Base-by-base conservation (phyloP, 2,113 vertebrate genomes). In the Xerus inauris region DNA sequence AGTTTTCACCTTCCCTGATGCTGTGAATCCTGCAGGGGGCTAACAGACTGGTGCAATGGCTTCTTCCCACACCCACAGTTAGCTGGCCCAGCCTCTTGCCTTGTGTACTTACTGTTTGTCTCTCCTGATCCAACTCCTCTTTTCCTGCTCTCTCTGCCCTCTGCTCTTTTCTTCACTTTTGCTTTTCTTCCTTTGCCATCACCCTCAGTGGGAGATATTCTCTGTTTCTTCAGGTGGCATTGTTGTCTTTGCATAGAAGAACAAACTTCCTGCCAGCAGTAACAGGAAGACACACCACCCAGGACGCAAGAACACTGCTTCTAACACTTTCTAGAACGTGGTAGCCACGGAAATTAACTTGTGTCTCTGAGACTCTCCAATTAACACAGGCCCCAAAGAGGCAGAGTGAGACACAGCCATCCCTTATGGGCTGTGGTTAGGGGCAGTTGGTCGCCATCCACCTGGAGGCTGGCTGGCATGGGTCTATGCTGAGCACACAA, bases 201-300 rank as follows among this genome's bases (percentile, higher is more conserved):
- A 81, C 7, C n/a, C n/a, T 84, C 47, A 13, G 20, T 59, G 40
- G 32, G 45, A 89, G 47, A 80, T 2, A 5, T 8, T 32, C 49
- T 79, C 32, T 45, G 35, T 67, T 28, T 90, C 69, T 91, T 94
- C 38, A 6, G 16, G 45, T 20, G 5, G 42, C 40, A 32, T 47
- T 54, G 35, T 42, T 71, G 19, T 71, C 81, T 90, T 32, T 28
- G 24, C 47, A 49, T 9, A 1, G 49, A 96, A 95, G 40, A 79
- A 30, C 49, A 51, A 26, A 91, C 47, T 73, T 94, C 16, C 67
- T 64, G 69, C 22, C 40, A 92, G 91, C 73, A 57, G 38, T 51
- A 88, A 64, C 72, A 94, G 85, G 77, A 96, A 96, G 85, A 45
- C 11, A 54, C 28, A 42, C 77, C 38, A 79, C 65, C 67, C 57